These are phyloP conservation scores for Camponotus floridanus DNA, from an alignment of 1,140 invertebrate species.

Conservation along the genomic window DNA sequence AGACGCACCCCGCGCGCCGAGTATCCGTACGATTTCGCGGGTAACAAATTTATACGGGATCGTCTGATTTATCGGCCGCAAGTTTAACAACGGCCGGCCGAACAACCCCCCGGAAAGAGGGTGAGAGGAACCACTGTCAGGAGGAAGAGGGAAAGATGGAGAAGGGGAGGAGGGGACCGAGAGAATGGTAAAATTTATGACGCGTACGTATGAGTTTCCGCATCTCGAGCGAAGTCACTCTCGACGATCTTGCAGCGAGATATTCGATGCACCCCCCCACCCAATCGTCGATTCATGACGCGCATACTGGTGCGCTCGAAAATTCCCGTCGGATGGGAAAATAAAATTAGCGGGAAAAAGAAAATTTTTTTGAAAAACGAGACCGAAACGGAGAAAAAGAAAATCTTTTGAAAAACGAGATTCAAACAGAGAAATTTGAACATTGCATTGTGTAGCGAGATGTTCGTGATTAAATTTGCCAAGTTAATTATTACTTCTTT, in stretches of 20 bases:
- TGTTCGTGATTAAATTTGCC: background rate
- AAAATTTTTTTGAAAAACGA: background rate
- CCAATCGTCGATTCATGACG: constrained; percentile 69
- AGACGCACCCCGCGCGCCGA: constrained; percentile 46
- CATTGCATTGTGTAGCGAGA: background rate
- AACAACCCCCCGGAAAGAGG: constrained; percentile 69
- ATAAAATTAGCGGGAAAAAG: constrained; percentile 10
- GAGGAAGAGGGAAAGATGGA: background rate
- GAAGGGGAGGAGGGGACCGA: background rate
- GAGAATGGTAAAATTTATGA: constrained; percentile 80
- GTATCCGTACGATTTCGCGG: constrained; percentile 79
- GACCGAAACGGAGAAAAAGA: background rate
- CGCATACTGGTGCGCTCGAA: constrained; percentile 22
- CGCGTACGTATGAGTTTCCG: constrained; percentile 71
- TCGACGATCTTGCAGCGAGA: constrained; percentile 69
- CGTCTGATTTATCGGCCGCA: constrained; percentile 81
- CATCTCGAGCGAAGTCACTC: constrained; percentile 70
- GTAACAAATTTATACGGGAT: constrained; percentile 84
- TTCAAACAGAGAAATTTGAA: background rate
- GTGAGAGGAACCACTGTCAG: constrained; percentile 30
- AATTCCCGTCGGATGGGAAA: constrained; percentile 6
- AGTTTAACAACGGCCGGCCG: constrained; percentile 81
- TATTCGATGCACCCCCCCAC: constrained; percentile 66
- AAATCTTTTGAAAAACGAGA: background rate
- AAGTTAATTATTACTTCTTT: background rate